phyloP scores from a whole-genome alignment of 2,113 vertebrate genomes.

The Sinocyclocheilus anophthalmus region DNA sequence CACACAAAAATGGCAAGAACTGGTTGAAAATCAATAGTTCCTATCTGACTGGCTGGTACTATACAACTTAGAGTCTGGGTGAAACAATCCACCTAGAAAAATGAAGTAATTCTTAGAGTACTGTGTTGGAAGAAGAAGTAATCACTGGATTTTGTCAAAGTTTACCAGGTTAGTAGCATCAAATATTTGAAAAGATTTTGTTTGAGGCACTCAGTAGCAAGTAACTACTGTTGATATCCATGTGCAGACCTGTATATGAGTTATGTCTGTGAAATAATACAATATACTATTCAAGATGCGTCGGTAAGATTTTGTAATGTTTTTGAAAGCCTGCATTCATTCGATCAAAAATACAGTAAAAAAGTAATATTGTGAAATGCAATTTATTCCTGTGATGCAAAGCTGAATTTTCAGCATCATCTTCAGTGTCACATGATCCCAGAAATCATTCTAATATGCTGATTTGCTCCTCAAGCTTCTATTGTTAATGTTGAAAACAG shows the following conservation, averaged over 20 bases:
- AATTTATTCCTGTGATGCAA: too few species aligned
- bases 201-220: not conserved
- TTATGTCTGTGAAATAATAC: not conserved
- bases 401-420: too few species aligned
- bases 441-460: too few species aligned
- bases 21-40: not conserved
- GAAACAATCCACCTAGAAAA: not conserved
- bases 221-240: not conserved
- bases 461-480: too few species aligned
- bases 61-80: not conserved
- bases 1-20: not conserved
- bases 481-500: too few species aligned
- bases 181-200: not conserved
- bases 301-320: not conserved
- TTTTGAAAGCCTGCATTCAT: not conserved
- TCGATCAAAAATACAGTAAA: not conserved
- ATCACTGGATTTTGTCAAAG: too few species aligned
- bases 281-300: not conserved
- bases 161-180: not conserved
- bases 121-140: too few species aligned
- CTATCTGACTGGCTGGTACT: not conserved
- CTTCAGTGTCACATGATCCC: too few species aligned
- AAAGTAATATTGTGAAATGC: not conserved
- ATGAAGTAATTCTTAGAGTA: not conserved
- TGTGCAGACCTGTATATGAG: not conserved